A percentile compares a stretch with the other conserved stretches of the same genome.
Evolutionary conservation across 2,797 vertebrate species (phyloP).

Genomic region (Synanceia verrucosa): DNA sequence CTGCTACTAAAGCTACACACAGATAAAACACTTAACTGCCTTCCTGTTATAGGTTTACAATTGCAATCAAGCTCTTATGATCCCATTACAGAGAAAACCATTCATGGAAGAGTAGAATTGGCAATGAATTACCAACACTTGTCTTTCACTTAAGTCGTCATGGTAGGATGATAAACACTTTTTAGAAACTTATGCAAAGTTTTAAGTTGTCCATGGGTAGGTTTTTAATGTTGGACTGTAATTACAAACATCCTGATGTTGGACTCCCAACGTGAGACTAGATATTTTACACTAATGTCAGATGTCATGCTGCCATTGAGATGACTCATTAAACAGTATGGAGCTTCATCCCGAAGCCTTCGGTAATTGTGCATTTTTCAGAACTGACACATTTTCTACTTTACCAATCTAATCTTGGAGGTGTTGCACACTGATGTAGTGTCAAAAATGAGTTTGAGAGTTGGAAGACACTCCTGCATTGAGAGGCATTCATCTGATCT

Average conservation of each 20-base stretch:
- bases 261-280: background rate
- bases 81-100: conserved; percentile 5
- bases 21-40: background rate
- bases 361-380: too few relatives aligned
- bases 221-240: too few relatives aligned
- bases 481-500: conserved; percentile 27
- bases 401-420: background rate
- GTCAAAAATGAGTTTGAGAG: conserved; percentile 21
- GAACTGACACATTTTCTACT: background rate
- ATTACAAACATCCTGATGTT: too few relatives aligned
- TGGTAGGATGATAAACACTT: too few relatives aligned
- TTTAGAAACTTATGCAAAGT: too few relatives aligned
- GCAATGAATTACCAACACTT: background rate
- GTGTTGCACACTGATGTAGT: background rate
- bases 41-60: background rate
- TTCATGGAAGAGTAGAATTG: background rate
- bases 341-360: background rate
- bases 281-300: background rate
- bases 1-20: background rate
- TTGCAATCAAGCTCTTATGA: background rate
- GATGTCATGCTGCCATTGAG: background rate
- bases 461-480: background rate
- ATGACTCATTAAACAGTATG: background rate
- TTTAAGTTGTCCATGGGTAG: too few relatives aligned
- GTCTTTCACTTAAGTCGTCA: too few relatives aligned